A percentile compares a stretch with the other conserved stretches of the same genome.
phyloP scores from a whole-genome alignment of 1,140 invertebrate genomes.

The Elymnias hypermnestra region DNA sequence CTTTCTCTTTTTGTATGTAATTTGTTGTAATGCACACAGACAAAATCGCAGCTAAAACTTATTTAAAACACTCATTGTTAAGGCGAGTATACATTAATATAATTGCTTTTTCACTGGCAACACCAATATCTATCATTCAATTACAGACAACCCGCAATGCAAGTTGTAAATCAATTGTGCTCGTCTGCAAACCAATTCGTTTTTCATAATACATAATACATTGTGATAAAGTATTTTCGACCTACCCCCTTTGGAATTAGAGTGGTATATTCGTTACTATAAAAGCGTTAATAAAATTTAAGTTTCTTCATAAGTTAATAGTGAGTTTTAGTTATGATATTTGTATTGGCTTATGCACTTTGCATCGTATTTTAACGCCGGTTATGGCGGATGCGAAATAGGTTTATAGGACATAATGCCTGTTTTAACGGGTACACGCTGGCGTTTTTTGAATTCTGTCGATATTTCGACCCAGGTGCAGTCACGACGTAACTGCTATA shows the following conservation, averaged over 20 bases:
- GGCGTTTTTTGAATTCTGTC: background rate
- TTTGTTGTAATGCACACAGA: no score
- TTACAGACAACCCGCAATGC: constrained; percentile 19
- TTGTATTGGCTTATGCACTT: constrained; percentile 6
- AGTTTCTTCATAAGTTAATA: constrained; percentile 34
- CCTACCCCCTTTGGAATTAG: constrained; percentile 1
- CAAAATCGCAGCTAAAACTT: no score
- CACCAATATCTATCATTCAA: constrained; percentile 22
- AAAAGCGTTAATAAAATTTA: constrained; percentile 42
- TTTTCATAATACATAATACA: constrained; percentile 16
- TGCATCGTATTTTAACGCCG: background rate
- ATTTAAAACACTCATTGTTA: constrained; percentile 9
- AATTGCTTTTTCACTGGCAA: constrained; percentile 25
- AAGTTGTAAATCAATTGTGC: constrained; percentile 31
- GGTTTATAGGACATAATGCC: background rate
- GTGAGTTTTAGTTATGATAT: constrained; percentile 23
- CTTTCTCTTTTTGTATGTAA: no score
- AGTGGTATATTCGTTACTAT: no score
- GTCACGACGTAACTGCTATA: no score
- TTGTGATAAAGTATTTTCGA: constrained; percentile 9
- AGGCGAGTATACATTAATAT: constrained; percentile 11
- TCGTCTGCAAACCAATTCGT: constrained; percentile 24
- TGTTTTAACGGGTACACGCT: no score
- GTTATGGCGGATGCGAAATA: background rate
- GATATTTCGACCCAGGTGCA: no score